Evolutionary conservation across 2,797 vertebrate genomes (phyloP).

Genomic region (Neomorphus geoffroyi): DNA sequence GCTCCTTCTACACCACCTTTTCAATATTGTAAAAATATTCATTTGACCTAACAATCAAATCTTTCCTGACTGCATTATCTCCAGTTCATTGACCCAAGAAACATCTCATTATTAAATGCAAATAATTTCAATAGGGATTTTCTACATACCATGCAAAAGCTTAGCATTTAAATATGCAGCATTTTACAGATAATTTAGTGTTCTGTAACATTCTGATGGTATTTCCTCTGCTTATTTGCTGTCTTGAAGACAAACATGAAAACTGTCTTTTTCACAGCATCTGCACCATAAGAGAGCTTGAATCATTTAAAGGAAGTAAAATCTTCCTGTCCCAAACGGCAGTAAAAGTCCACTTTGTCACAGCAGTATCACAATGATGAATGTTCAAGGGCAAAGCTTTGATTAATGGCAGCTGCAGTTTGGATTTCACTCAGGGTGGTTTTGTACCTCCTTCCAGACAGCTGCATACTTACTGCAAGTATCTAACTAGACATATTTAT

Average conservation of each 20-base stretch:
- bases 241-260: neutral
- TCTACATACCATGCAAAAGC: neutral
- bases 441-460: constrained; percentile 60
- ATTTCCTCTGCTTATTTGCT: neutral
- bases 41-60: neutral
- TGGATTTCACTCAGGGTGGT: constrained; percentile 41
- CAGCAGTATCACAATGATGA: neutral
- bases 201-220: neutral
- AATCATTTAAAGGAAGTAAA: constrained; percentile 38
- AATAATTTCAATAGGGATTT: neutral
- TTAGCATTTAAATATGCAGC: neutral
- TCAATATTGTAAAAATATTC: neutral
- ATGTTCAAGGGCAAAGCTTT: constrained; percentile 60
- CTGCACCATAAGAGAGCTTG: neutral
- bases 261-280: neutral
- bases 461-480: constrained; percentile 60
- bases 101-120: neutral
- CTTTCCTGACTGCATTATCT: neutral
- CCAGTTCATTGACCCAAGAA: neutral
- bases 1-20: neutral
- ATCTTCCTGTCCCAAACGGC: neutral
- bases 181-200: neutral
- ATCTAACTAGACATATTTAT: constrained; percentile 63
- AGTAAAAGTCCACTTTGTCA: constrained; percentile 56
- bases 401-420: constrained; percentile 66